These are phyloP conservation scores for Streptopelia turtur DNA, from an alignment of 2,797 vertebrate genomes.

Conservation along the genomic window DNA sequence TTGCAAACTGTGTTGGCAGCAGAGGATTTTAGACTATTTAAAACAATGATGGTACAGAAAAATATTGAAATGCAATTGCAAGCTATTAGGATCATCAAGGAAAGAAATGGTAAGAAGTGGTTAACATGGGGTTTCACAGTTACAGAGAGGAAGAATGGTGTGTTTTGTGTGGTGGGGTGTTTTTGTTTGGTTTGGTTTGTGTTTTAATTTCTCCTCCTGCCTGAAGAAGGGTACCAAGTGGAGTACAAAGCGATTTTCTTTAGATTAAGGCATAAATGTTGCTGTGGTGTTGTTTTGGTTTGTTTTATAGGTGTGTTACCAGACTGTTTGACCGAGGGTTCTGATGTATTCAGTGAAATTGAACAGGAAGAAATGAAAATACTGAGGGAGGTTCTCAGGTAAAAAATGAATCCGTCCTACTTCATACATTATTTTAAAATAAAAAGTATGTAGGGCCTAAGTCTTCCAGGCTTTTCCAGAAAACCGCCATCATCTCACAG, in stretches of 20 bases:
- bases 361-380: constrained; percentile 96
- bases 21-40: constrained; percentile 96
- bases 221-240: not conserved
- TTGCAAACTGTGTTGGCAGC: constrained; percentile 94
- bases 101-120: constrained; percentile 88
- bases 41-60: constrained; percentile 96
- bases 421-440: not conserved
- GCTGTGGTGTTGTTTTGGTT: not conserved
- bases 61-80: constrained; percentile 98
- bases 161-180: not conserved
- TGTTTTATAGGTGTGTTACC: constrained; percentile 87
- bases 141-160: not conserved
- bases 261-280: not conserved
- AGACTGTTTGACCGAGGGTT: constrained; percentile 93
- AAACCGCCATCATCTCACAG: not conserved
- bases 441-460: not conserved
- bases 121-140: not conserved
- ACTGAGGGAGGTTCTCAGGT: constrained; percentile 94
- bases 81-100: constrained; percentile 94
- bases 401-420: not conserved
- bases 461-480: not conserved
- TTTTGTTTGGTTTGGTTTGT: not conserved
- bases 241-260: not conserved
- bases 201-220: not conserved
- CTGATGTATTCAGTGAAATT: constrained; percentile 90